phyloP scores from a whole-genome alignment of 2,797 vertebrate genomes.

The Neostethus bicornis region DNA sequence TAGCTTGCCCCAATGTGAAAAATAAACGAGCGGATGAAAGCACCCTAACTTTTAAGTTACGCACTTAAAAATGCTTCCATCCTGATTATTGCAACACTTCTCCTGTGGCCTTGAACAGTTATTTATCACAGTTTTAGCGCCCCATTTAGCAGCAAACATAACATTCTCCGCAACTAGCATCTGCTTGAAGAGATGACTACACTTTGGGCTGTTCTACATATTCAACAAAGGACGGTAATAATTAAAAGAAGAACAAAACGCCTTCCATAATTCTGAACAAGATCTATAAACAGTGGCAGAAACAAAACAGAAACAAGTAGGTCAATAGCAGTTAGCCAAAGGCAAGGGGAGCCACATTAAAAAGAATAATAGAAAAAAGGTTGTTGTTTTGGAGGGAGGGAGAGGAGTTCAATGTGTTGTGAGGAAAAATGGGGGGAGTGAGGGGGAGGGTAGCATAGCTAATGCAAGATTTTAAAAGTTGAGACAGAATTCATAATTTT shows the following conservation, averaged over 20 bases:
- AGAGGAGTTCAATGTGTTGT: constrained; percentile 59
- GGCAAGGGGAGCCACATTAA: constrained; percentile 76
- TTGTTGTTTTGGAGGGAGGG: constrained; percentile 69
- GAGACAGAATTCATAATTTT: constrained; percentile 34
- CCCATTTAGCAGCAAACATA: constrained; percentile 59
- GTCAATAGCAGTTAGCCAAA: constrained; percentile 76
- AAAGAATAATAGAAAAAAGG: constrained; percentile 82
- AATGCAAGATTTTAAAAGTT: constrained; percentile 50
- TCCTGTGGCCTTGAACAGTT: constrained; percentile 52
- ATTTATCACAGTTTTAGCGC: constrained; percentile 52
- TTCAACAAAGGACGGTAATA: constrained; percentile 59
- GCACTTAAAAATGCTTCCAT: constrained; percentile 13
- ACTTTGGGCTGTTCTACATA: constrained; percentile 47
- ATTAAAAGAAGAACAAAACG: constrained; percentile 70
- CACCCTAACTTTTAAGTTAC: constrained; percentile 15
- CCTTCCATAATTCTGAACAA: constrained; percentile 68
- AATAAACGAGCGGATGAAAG: not conserved
- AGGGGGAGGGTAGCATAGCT: constrained; percentile 51
- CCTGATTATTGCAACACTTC: constrained; percentile 35
- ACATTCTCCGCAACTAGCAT: constrained; percentile 31
- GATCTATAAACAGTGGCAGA: constrained; percentile 66
- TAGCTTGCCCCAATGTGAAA: constrained; percentile 30
- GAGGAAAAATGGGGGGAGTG: constrained; percentile 52
- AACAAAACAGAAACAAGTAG: constrained; percentile 78
- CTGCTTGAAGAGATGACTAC: constrained; percentile 33